Percentiles rank a stretch among this genome's conserved stretches.
Conservation (phyloP, 1,140 invertebrate species). For the Drosophila elegans region DNA sequence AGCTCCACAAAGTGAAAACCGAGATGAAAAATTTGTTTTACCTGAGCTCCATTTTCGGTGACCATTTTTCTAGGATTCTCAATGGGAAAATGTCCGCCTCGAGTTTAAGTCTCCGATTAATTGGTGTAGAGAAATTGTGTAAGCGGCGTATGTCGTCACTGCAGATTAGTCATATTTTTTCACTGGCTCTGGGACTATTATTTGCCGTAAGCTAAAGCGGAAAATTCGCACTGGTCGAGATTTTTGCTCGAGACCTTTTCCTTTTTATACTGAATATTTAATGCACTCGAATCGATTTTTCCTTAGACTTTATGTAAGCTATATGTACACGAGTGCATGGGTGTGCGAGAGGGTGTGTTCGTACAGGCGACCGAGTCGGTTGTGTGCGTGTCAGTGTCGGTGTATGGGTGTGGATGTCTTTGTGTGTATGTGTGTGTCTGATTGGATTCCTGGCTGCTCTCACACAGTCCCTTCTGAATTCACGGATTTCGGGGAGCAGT, state of each 20-base stretch:
- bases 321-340: slow-evolving; percentile 57
- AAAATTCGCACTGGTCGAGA: slow-evolving; percentile 27
- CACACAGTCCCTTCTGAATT: slow-evolving; percentile 68
- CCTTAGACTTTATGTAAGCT: slow-evolving; percentile 78
- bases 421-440: slow-evolving; percentile 64
- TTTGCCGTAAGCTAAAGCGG: slow-evolving; percentile 22
- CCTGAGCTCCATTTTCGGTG: slow-evolving; percentile 84
- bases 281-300: slow-evolving; percentile 81
- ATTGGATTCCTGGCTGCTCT: slow-evolving; percentile 72
- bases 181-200: slow-evolving; percentile 34
- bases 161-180: slow-evolving; percentile 81
- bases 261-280: slow-evolving; percentile 67
- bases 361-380: slow-evolving; percentile 37
- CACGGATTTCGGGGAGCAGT: slow-evolving; percentile 71
- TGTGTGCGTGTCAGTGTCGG: slow-evolving; percentile 52
- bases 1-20: slow-evolving; percentile 16
- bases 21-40: slow-evolving; percentile 47
- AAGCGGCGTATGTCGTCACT: slow-evolving; percentile 83
- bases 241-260: slow-evolving; percentile 41
- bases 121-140: slow-evolving; percentile 83
- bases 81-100: slow-evolving; percentile 35
- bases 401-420: slow-evolving; percentile 33
- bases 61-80: slow-evolving; percentile 69
- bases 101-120: slow-evolving; percentile 29
- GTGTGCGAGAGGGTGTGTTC: slow-evolving; percentile 54